A percentile compares a stretch with the other conserved stretches of the same genome.
These are phyloP conservation scores for Gasteruption jaculator DNA, from an alignment of 2,888 invertebrate species.

Conservation along the genomic window DNA sequence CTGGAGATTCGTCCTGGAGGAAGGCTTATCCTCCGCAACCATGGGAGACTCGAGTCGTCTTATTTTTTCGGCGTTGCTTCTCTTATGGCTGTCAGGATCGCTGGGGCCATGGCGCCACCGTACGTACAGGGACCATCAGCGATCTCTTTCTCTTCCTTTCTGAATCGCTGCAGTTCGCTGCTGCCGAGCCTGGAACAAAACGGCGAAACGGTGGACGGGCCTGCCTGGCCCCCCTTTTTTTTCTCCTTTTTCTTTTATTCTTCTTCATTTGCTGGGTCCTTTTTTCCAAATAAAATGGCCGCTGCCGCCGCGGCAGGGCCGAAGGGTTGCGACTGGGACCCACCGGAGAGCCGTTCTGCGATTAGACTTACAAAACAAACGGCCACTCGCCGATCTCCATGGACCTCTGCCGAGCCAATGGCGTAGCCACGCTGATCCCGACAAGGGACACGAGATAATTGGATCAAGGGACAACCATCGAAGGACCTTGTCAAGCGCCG, in stretches of 20 bases:
- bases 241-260: background rate
- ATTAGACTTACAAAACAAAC: conserved; percentile 53
- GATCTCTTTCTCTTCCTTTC: too few species aligned
- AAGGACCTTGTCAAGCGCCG: conserved; percentile 24
- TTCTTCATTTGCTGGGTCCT: too few species aligned
- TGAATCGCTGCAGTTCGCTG: too few species aligned
- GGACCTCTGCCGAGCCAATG: conserved; percentile 44
- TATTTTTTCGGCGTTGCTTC: conserved; percentile 20
- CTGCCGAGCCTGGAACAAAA: conserved; percentile 25
- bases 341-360: conserved; percentile 50
- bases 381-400: conserved; percentile 43
- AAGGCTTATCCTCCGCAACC: too few species aligned
- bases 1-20: too few species aligned
- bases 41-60: conserved; percentile 19
- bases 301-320: conserved; percentile 31
- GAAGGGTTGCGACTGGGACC: conserved; percentile 41
- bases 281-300: conserved; percentile 49
- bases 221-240: too few species aligned
- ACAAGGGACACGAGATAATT: conserved; percentile 51
- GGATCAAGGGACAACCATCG: conserved; percentile 40
- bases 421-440: conserved; percentile 46
- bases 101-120: conserved; percentile 43
- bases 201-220: conserved; percentile 33
- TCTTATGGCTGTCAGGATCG: conserved; percentile 37
- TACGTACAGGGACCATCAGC: conserved; percentile 37